phyloP scores from a whole-genome alignment of 2,113 vertebrate species.

The Scytalopus superciliaris region DNA sequence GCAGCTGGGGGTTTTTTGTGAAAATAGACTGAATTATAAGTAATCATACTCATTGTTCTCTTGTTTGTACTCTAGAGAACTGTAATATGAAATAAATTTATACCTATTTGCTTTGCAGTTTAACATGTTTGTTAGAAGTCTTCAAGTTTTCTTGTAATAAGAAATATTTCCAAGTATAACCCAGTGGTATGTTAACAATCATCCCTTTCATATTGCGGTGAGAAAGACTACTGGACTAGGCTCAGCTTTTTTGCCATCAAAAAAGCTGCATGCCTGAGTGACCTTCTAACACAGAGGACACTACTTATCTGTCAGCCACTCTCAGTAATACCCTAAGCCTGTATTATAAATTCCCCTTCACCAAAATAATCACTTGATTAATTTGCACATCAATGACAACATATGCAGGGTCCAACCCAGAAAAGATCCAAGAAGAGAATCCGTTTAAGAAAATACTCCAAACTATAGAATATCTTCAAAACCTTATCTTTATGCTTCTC shows the following conservation, averaged over 20 bases:
- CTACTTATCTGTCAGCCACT: constrained; percentile 20
- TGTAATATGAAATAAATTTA: background rate
- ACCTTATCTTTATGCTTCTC: background rate
- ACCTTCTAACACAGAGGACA: constrained; percentile 55
- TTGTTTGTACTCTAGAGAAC: background rate
- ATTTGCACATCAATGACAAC: constrained; percentile 34
- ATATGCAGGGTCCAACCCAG: background rate
- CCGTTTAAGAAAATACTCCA: background rate
- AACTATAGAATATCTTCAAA: background rate
- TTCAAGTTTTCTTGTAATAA: background rate
- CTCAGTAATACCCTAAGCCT: constrained; percentile 54
- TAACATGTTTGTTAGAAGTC: background rate
- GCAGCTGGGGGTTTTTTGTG: background rate
- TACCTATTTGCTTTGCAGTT: background rate
- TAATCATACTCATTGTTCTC: background rate
- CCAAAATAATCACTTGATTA: constrained; percentile 49
- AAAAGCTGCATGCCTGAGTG: constrained; percentile 26
- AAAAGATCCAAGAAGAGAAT: background rate
- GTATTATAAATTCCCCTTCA: constrained; percentile 42
- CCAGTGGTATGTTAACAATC: background rate
- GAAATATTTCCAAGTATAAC: background rate
- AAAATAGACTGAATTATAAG: background rate
- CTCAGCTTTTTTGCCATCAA: background rate
- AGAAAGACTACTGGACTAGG: background rate
- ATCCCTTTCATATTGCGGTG: background rate